These are phyloP conservation scores for Bombus pyrosoma DNA, from an alignment of 1,140 invertebrate species.

Conservation along the genomic window DNA sequence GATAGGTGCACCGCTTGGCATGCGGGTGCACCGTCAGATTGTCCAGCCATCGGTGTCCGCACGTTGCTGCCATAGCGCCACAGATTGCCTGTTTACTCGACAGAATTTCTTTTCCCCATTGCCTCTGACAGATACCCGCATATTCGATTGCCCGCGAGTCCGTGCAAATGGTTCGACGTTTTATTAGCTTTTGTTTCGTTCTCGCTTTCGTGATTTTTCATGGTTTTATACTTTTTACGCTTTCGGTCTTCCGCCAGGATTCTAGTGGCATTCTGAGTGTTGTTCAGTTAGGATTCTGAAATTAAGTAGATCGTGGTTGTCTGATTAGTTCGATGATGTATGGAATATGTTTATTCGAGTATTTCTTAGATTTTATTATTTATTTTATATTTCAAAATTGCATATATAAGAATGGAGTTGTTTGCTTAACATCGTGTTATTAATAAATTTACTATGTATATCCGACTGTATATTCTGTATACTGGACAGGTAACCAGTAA, in stretches of 20 bases:
- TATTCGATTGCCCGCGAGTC: conserved; percentile 14
- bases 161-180: conserved; percentile 1
- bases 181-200: conserved; percentile 22
- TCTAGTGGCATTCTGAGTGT: background rate
- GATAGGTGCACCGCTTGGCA: conserved; percentile 42
- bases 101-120: background rate
- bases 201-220: background rate
- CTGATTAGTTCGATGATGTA: background rate
- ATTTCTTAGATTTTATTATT: background rate
- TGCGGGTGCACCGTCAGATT: conserved; percentile 42
- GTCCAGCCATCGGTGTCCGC: conserved; percentile 5
- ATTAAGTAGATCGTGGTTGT: background rate
- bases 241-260: background rate
- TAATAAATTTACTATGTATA: no score
- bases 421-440: background rate
- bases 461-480: no score
- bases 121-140: conserved; percentile 26
- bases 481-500: no score
- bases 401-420: background rate
- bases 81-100: conserved; percentile 41
- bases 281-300: no score
- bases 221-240: background rate
- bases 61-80: background rate
- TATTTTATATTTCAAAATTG: background rate
- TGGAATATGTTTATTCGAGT: background rate